Evolutionary conservation across 2,888 invertebrate species (phyloP), one percentile per base, ranked within the genome.

Genomic region (Parelbella ahira): DNA sequence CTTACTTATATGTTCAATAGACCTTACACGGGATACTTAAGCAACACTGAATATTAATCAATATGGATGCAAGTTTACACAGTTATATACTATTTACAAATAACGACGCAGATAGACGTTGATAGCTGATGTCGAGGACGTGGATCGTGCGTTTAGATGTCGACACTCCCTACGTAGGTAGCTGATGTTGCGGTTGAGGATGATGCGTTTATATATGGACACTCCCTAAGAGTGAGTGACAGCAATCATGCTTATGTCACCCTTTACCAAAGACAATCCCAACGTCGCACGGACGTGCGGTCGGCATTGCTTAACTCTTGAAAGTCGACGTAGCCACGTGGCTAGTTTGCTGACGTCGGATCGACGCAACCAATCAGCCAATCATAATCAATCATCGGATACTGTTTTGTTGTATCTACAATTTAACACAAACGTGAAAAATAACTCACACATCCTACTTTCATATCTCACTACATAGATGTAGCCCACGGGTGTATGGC

Each of bases 301-400:
- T 61, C 68, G 56, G 47, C 62, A 67, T 63, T 64, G 64, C 51
- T 60, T 63, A 62, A 53, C 54, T 79, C 76, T 74, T 72, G 75
- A 63, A 63, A 62, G 72, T 56, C 60, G 75, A 60, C 46, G 70
- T 65, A 62, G 68, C 60, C 54, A 71, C 72, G 60, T n/a, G 65
- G 68, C 71, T 83, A 84, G 63, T 81, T 76, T 60, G 77, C 62
- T 47, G 81, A 54, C 47, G 83, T 60, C 51, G 77, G 70, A 62
- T 82, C 84, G 74, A 69, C 76, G 80, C 77, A 81, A 83, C 68
- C 71, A 59, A 87, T 74, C 78, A 88, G 87, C 87, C 87, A 88
- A 84, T 88, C 87, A 83, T 86, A 88, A 86, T 88, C 87, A 81
- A 88, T 76, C 86, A 87, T 86, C 83, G 86, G 86, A 79, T 77